These are phyloP conservation scores for Falcunculus frontatus DNA, from an alignment of 2,113 vertebrate genomes.

Conservation along the genomic window DNA sequence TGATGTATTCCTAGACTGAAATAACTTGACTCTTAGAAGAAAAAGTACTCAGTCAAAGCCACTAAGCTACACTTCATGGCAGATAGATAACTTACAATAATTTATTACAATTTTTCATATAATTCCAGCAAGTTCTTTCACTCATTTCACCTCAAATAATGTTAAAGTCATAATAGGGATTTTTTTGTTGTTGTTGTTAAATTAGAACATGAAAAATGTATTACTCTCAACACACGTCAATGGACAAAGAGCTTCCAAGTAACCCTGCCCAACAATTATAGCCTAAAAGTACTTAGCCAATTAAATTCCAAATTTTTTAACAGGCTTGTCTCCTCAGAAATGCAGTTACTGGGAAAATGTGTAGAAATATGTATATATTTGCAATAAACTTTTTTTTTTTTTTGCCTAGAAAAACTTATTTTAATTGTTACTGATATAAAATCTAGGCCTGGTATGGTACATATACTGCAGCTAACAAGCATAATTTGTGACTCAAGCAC, in stretches of 20 bases:
- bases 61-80: neutral
- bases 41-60: neutral
- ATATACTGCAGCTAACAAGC: neutral
- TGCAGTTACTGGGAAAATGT: neutral
- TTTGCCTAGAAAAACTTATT: neutral
- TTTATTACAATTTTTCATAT: neutral
- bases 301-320: neutral
- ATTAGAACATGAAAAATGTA: neutral
- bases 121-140: neutral
- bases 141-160: neutral
- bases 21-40: neutral
- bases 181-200: neutral
- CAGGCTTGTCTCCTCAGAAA: neutral
- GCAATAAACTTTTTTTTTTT: neutral
- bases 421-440: neutral
- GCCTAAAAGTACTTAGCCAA: neutral
- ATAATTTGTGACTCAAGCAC: neutral
- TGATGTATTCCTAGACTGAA: neutral
- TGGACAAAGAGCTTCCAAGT: neutral
- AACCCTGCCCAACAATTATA: neutral
- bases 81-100: neutral
- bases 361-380: neutral
- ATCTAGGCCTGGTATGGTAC: neutral
- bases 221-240: neutral
- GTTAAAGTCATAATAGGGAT: neutral